These are phyloP conservation scores for Lutraria rhynchaena DNA, from an alignment of 1,140 invertebrate genomes.

Conservation along the genomic window DNA sequence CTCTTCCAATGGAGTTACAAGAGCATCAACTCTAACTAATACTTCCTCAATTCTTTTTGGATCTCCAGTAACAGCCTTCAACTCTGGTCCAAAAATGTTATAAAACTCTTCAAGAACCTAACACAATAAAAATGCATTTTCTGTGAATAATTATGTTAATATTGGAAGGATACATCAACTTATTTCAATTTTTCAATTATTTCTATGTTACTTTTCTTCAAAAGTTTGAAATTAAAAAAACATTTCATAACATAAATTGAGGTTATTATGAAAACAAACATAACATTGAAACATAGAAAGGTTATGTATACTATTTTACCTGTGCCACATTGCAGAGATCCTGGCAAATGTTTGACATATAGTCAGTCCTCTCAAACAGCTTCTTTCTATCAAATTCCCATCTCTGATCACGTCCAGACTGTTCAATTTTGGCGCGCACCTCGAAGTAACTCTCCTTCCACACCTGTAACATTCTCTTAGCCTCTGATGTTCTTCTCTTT, in stretches of 20 bases:
- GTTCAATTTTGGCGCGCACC: slow-evolving; percentile 90
- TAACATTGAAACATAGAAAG: no score
- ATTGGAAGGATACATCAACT: no score
- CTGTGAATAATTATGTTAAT: no score
- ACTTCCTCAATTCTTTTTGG: slow-evolving; percentile 92
- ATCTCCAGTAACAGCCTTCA: slow-evolving; percentile 93
- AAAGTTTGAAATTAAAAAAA: no score
- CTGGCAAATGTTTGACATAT: slow-evolving; percentile 89
- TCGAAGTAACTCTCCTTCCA: slow-evolving; percentile 88
- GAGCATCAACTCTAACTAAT: slow-evolving; percentile 87
- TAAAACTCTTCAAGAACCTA: slow-evolving; percentile 92
- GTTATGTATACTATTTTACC: no score
- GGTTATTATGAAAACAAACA: no score
- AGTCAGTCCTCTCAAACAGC: slow-evolving; percentile 92
- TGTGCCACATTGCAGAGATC: slow-evolving; percentile 89
- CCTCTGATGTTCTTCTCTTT: slow-evolving; percentile 79
- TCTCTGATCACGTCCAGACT: slow-evolving; percentile 89
- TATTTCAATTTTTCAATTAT: no score
- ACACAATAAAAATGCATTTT: no score
- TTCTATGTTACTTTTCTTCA: no score
- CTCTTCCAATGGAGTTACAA: slow-evolving; percentile 88
- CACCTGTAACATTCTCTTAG: slow-evolving; percentile 86
- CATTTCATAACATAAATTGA: no score
- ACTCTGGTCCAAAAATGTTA: slow-evolving; percentile 92
- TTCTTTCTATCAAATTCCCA: slow-evolving; percentile 95